Conservation (phyloP, 1,140 invertebrate genomes). For the Sycophaga agraensis region DNA sequence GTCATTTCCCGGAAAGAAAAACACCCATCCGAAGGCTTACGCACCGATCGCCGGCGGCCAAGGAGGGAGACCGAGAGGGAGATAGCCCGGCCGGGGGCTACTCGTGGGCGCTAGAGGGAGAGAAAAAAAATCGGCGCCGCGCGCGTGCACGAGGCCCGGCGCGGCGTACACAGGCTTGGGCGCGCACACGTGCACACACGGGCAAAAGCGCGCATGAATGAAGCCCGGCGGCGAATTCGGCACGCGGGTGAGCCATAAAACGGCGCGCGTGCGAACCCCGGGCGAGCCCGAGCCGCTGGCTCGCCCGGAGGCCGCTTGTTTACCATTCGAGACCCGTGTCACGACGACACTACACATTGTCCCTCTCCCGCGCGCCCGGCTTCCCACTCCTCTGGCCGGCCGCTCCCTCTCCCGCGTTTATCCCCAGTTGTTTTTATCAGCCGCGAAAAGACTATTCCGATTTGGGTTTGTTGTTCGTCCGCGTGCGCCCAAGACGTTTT, state of each 20-base stretch:
- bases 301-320: too few species aligned
- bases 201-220: background rate
- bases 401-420: background rate
- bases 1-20: too few species aligned
- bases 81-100: too few species aligned
- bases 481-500: constrained; percentile 15
- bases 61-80: too few species aligned
- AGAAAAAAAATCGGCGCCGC: too few species aligned
- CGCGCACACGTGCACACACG: too few species aligned
- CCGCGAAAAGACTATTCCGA: constrained; percentile 12
- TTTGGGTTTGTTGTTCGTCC: constrained; percentile 9
- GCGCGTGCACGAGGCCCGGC: too few species aligned
- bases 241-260: background rate
- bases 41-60: too few species aligned
- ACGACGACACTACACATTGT: constrained; percentile 1
- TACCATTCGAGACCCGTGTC: background rate
- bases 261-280: background rate
- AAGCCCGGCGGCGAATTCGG: background rate
- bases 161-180: too few species aligned
- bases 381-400: background rate
- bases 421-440: constrained; percentile 8
- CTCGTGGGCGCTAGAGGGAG: too few species aligned
- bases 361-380: background rate
- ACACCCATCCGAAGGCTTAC: too few species aligned
- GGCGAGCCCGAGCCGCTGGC: constrained; percentile 4